Percentiles rank a stretch among this genome's conserved stretches.
These are phyloP conservation scores for Columba janthina DNA, from an alignment of 2,113 vertebrate species.

Conservation along the genomic window DNA sequence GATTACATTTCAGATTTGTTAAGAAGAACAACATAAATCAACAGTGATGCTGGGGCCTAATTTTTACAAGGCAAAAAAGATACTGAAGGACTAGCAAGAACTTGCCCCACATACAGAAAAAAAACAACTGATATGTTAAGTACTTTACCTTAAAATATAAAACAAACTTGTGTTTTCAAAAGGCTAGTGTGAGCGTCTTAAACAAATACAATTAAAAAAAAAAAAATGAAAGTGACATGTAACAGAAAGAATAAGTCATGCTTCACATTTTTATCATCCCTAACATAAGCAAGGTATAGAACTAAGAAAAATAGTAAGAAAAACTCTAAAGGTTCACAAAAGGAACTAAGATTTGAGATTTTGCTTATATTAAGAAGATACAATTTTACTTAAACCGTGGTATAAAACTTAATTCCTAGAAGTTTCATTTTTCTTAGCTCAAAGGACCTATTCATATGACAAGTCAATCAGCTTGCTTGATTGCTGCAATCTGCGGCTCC, in stretches of 20 bases:
- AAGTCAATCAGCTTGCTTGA: not conserved
- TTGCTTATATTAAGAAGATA: not conserved
- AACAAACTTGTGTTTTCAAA: not conserved
- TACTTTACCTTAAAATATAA: not conserved
- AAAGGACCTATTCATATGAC: not conserved
- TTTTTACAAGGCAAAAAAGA: not conserved
- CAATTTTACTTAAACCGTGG: not conserved
- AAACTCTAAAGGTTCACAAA: not conserved
- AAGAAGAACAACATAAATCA: not conserved
- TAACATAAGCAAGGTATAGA: not conserved
- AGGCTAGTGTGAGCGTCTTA: not conserved
- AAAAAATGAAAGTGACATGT: not conserved
- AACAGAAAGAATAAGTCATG: not conserved
- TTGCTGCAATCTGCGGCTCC: not conserved
- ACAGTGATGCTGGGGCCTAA: fast-evolving
- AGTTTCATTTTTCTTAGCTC: not conserved
- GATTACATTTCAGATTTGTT: not conserved
- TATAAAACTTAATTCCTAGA: not conserved
- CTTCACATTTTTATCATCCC: not conserved
- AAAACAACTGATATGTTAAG: not conserved
- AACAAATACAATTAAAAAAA: not conserved
- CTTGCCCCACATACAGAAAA: not conserved
- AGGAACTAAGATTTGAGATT: not conserved
- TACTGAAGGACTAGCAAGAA: not conserved
- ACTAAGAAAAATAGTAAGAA: not conserved